Percentiles rank a stretch among this genome's conserved stretches.
Conservation (phyloP, 2,888 invertebrate genomes). For the Carpatolechia fugitivella region DNA sequence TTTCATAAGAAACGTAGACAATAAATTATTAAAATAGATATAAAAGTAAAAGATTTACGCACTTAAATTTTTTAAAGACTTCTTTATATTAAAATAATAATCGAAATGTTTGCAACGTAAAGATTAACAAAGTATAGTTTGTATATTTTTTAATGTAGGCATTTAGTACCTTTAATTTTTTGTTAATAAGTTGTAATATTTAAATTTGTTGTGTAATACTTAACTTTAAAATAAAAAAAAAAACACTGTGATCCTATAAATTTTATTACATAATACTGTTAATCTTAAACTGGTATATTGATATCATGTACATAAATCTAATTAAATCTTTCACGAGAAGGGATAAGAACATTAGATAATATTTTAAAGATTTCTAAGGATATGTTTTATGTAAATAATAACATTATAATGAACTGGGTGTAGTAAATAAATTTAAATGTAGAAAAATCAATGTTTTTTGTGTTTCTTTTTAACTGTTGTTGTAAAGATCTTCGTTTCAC, state of each 20-base stretch:
- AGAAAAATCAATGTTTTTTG: not conserved
- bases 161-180: not conserved
- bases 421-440: not conserved
- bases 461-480: too few species aligned
- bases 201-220: slow-evolving; percentile 2
- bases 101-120: not conserved
- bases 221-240: slow-evolving; percentile 34
- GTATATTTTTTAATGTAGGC: not conserved
- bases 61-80: too few species aligned
- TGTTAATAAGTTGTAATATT: not conserved
- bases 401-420: not conserved
- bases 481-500: too few species aligned
- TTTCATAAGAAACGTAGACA: slow-evolving; percentile 35
- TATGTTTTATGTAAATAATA: slow-evolving; percentile 23
- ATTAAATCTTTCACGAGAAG: slow-evolving; percentile 26
- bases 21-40: slow-evolving; percentile 31
- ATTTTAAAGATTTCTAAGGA: slow-evolving; percentile 38
- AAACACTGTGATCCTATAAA: slow-evolving; percentile 76
- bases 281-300: slow-evolving; percentile 31
- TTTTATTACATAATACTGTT: slow-evolving; percentile 47
- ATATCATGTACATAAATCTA: slow-evolving; percentile 27
- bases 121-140: not conserved
- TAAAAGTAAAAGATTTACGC: not conserved
- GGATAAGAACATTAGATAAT: slow-evolving; percentile 33
- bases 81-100: too few species aligned